These are phyloP conservation scores for Apamea epomidion DNA, from an alignment of 2,888 invertebrate species.

Conservation along the genomic window DNA sequence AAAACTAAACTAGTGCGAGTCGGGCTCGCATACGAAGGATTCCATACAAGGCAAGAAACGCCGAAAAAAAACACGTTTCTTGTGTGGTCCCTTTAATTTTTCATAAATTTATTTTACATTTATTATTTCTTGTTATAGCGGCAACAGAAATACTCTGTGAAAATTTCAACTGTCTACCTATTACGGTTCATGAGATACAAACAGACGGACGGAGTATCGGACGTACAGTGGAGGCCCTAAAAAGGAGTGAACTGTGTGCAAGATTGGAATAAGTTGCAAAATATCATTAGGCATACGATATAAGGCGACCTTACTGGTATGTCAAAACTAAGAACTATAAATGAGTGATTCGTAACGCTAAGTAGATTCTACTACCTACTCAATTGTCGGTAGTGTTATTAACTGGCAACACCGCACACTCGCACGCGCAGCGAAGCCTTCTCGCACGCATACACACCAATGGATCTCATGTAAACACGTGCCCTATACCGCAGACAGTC, in stretches of 20 bases:
- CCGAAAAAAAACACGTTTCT: no score
- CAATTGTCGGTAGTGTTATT: slow-evolving; percentile 44
- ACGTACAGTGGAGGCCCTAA: no score
- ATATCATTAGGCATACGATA: neutral
- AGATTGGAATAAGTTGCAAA: neutral
- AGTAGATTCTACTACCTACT: slow-evolving; percentile 1
- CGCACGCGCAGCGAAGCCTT: slow-evolving; percentile 80
- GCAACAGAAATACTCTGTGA: no score
- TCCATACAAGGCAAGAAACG: no score
- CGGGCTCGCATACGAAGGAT: no score
- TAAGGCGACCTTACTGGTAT: neutral
- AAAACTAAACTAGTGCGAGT: no score
- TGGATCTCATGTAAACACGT: slow-evolving; percentile 73
- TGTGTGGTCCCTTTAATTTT: no score
- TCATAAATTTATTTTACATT: no score
- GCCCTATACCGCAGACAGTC: slow-evolving; percentile 74
- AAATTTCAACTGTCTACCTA: no score
- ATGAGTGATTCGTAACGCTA: neutral
- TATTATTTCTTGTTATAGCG: no score
- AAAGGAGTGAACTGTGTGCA: neutral
- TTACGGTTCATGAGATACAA: no score
- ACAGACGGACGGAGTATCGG: no score
- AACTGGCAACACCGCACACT: slow-evolving; percentile 74
- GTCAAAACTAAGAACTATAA: neutral
- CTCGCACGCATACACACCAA: slow-evolving; percentile 75